Conservation (phyloP, 2,113 vertebrate genomes). For the Cairina moschata region DNA sequence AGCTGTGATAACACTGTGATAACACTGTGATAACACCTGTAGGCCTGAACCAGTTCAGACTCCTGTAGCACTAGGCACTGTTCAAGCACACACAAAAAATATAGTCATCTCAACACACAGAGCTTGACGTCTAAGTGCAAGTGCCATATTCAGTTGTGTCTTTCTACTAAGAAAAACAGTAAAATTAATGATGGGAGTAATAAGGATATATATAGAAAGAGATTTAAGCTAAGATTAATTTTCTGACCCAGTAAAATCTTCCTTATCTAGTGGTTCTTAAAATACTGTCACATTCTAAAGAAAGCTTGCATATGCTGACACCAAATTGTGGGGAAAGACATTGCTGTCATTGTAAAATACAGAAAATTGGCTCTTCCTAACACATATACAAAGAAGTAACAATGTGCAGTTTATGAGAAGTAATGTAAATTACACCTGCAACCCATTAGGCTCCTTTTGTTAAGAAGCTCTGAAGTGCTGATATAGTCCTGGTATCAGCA, state of each 20-base stretch:
- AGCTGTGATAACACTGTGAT: background rate
- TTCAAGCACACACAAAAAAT: background rate
- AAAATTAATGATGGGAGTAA: background rate
- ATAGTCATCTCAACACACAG: background rate
- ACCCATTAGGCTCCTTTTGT: slow-evolving; percentile 75
- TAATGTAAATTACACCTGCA: slow-evolving; percentile 73
- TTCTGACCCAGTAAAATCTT: slow-evolving; percentile 21
- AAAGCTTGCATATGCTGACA: slow-evolving; percentile 47
- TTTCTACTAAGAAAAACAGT: slow-evolving; percentile 13
- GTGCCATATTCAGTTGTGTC: background rate
- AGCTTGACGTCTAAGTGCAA: background rate
- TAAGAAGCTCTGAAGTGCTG: slow-evolving; percentile 73
- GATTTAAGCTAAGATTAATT: background rate
- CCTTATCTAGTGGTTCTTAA: background rate
- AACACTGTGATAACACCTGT: background rate
- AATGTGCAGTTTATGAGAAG: slow-evolving; percentile 66
- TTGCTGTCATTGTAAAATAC: slow-evolving; percentile 58
- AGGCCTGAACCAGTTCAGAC: background rate
- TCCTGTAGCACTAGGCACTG: background rate
- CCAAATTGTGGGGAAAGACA: slow-evolving; percentile 59
- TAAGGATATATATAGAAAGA: background rate
- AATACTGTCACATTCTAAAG: slow-evolving; percentile 37
- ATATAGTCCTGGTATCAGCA: slow-evolving; percentile 75
- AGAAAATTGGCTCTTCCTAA: slow-evolving; percentile 49
- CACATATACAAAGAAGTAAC: slow-evolving; percentile 65